Conservation (phyloP, 2,888 invertebrate species). For the Meloe dianella region DNA sequence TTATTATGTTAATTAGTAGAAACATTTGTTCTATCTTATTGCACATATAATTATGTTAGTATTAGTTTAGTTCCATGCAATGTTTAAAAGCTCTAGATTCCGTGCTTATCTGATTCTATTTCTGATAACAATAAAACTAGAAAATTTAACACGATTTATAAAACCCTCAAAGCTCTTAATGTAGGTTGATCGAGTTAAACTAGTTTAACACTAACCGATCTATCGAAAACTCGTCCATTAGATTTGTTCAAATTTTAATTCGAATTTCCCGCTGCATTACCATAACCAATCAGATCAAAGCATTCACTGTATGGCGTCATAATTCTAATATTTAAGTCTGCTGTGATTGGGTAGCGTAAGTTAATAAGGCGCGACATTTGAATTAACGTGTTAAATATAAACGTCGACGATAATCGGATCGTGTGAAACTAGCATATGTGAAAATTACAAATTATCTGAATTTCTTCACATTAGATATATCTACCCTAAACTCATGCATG, state of each 20-base stretch:
- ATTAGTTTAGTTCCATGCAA: constrained; percentile 40
- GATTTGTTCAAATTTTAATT: no score
- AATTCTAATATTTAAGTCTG: not conserved
- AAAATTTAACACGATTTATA: constrained; percentile 37
- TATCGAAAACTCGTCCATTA: not conserved
- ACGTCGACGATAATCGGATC: not conserved
- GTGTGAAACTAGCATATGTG: not conserved
- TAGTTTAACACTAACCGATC: not conserved
- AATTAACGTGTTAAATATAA: not conserved
- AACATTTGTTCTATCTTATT: constrained; percentile 31
- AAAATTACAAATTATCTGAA: not conserved
- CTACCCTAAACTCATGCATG: not conserved
- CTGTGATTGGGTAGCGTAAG: not conserved
- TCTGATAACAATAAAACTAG: constrained; percentile 46
- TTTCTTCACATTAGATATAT: not conserved
- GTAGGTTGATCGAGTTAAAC: not conserved
- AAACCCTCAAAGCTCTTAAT: constrained; percentile 25
- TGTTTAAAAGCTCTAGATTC: constrained; percentile 44
- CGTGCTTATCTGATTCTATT: constrained; percentile 51
- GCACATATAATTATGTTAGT: constrained; percentile 32
- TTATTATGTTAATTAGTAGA: constrained; percentile 1
- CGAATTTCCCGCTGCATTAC: constrained; percentile 21
- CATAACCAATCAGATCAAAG: not conserved
- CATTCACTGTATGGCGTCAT: not conserved
- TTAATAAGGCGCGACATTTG: not conserved